A percentile compares a stretch with the other conserved stretches of the same genome.
Conservation (phyloP, 2,888 invertebrate genomes). For the Pristionchus fissidentatus region DNA sequence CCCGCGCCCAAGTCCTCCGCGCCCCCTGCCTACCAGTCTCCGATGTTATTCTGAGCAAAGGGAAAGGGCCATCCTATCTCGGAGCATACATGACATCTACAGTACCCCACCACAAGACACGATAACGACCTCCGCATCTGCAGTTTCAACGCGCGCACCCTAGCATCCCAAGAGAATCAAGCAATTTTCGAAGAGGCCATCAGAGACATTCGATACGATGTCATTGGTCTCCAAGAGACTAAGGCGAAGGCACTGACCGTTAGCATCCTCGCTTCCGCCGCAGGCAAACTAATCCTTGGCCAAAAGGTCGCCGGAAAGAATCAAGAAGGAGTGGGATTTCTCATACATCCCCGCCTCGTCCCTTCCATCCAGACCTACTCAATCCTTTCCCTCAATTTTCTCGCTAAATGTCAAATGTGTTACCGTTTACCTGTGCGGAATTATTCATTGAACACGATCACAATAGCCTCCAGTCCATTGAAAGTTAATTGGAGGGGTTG, state of each 20-base stretch:
- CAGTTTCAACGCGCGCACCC: background rate
- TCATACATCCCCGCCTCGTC: too few relatives aligned
- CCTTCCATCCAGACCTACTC: too few relatives aligned
- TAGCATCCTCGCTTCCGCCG: background rate
- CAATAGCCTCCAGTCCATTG: too few relatives aligned
- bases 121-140: background rate
- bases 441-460: too few relatives aligned
- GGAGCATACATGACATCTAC: conserved; percentile 7
- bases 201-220: background rate
- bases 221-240: conserved; percentile 24
- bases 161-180: background rate
- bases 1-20: too few relatives aligned
- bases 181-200: background rate
- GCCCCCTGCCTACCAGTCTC: conserved; percentile 29
- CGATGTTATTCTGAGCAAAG: conserved; percentile 25
- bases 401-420: too few relatives aligned
- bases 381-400: too few relatives aligned
- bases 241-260: background rate
- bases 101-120: background rate
- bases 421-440: too few relatives aligned
- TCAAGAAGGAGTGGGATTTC: too few relatives aligned
- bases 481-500: too few relatives aligned
- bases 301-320: too few relatives aligned
- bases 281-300: conserved; percentile 8
- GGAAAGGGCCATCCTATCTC: conserved; percentile 31